Base-by-base conservation (phyloP, 2,888 invertebrate species). In the Dexiosoma caninum region DNA sequence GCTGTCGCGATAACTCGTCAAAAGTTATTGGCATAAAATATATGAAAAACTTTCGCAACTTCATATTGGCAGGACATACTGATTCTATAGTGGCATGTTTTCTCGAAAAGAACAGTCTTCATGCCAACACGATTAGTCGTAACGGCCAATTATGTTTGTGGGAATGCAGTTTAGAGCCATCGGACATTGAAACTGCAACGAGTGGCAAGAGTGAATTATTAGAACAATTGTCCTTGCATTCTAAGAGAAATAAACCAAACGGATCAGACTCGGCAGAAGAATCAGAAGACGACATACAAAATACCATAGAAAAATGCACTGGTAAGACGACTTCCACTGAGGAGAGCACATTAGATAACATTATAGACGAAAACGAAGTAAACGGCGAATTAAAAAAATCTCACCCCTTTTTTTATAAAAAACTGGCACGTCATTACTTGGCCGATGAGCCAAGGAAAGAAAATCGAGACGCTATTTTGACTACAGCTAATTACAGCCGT, bases 1-100 rank as follows among this genome's bases (percentile, higher is more conserved):
- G 98, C 0, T 95, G 96, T 0, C 95, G 95, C 87, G 98, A 99
- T 90, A 96, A 95, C 87, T 93, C 95, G n/a, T 95, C 95, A 0
- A 94, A 95, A 87, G 92, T 99, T 49, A 96, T 95, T 88, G 94
- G 95, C 0, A 90, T 97, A 0, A 93, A 94, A 70, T 94, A 93
- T 86, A 93, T 93, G 84, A 91, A 91, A 21, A 97, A 98, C 87
- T 93, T 98, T 74, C 93, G 93, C 62, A 93, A 94, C 81, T 95
- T 94, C 85, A 92, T 94, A 0, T 89, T 99, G 19, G 95, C 95
- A 10, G 95, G 96, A 0, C 98, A 98, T 87, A 94, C 95, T 0
- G 96, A 97, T 87, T 91, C 93, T 51, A 93, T 99, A 69, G 93
- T 97, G 0, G 95, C 94, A 0, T 95, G 95, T 55, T 98, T 96